Evolutionary conservation across 64 coral and sea anemone genomes (phyloP).

Genomic region (Dendronephthya gigantea): DNA sequence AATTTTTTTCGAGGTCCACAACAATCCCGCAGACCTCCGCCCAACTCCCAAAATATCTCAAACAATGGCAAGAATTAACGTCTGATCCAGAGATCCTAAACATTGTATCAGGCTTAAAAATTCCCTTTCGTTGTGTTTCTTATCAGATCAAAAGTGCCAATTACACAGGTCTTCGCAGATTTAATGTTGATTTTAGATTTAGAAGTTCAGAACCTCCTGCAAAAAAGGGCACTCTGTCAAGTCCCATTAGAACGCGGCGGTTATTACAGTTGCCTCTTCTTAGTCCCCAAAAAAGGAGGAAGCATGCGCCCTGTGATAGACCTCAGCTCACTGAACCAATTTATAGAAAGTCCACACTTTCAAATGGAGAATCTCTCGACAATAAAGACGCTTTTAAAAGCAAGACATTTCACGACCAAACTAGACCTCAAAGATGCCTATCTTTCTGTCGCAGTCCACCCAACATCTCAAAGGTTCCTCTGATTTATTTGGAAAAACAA

Average conservation of each 20-base stretch:
- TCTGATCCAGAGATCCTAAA: not conserved
- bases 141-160: not conserved
- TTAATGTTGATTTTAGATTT: not conserved
- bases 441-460: slow-evolving; percentile 1
- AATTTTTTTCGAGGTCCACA: not conserved
- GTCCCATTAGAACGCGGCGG: not conserved
- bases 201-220: not conserved
- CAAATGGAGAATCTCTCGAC: slow-evolving; percentile 33
- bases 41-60: not conserved
- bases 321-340: slow-evolving; percentile 38
- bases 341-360: slow-evolving; percentile 44
- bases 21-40: not conserved
- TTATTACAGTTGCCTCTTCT: slow-evolving; percentile 36
- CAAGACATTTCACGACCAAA: slow-evolving; percentile 13
- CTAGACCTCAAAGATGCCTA: slow-evolving; percentile 51
- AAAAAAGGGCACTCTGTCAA: not conserved
- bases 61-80: not conserved
- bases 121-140: not conserved
- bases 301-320: slow-evolving; percentile 34
- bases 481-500: slow-evolving; percentile 16
- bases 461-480: not conserved
- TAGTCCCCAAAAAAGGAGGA: slow-evolving; percentile 42
- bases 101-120: not conserved
- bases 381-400: not conserved
- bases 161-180: not conserved